A percentile compares a stretch with the other conserved stretches of the same genome.
These are phyloP conservation scores for Heliconius himera DNA, from an alignment of 1,140 invertebrate genomes.

Conservation along the genomic window DNA sequence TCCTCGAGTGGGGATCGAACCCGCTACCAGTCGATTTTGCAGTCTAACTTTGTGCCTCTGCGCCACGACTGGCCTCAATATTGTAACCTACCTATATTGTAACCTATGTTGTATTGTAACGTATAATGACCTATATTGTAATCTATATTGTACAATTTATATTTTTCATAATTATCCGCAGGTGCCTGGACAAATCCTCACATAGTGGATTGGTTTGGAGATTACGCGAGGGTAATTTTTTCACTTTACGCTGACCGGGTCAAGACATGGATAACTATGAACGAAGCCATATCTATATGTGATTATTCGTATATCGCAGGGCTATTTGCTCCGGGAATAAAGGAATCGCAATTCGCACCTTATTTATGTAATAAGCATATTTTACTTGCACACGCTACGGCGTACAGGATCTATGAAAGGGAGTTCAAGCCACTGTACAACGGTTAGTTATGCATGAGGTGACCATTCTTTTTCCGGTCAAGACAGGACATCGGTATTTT, in stretches of 20 bases:
- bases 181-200: slow-evolving; percentile 38
- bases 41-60: no score
- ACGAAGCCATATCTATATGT: slow-evolving; percentile 32
- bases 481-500: no score
- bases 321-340: slow-evolving; percentile 17
- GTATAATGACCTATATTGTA: no score
- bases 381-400: slow-evolving; percentile 34
- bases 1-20: no score
- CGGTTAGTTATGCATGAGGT: slow-evolving; percentile 15
- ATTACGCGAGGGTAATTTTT: slow-evolving; percentile 35
- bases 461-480: no score
- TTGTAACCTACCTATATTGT: no score
- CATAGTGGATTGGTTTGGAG: slow-evolving; percentile 34
- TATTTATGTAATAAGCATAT: slow-evolving; percentile 38
- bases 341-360: slow-evolving; percentile 33
- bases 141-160: no score
- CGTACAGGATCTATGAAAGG: slow-evolving; percentile 30
- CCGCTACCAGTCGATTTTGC: no score
- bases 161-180: neutral
- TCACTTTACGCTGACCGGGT: slow-evolving; percentile 34
- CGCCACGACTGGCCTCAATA: no score
- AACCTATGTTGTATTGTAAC: no score
- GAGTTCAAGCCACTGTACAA: slow-evolving; percentile 28
- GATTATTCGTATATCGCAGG: slow-evolving; percentile 35
- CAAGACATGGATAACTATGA: slow-evolving; percentile 38